A percentile compares a stretch with the other conserved stretches of the same genome.
Conservation (phyloP, 2,113 vertebrate genomes). For the Trematomus loennbergii region DNA sequence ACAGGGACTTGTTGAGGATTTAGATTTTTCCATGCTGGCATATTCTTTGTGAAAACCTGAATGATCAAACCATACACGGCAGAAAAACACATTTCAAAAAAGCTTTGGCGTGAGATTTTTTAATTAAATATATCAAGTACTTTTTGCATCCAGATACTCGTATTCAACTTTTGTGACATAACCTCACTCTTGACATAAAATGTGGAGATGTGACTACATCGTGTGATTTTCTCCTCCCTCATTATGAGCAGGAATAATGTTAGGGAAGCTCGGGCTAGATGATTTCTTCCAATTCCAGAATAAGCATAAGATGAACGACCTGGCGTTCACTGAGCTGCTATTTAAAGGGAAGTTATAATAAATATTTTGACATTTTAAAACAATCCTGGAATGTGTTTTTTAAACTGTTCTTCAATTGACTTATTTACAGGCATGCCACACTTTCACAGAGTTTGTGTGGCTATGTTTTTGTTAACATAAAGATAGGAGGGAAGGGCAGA, state of each 20-base stretch:
- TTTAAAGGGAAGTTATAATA: background rate
- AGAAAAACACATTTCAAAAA: background rate
- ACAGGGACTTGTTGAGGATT: constrained; percentile 8
- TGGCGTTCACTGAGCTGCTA: background rate
- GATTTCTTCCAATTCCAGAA: background rate
- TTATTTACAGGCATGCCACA: constrained; percentile 3
- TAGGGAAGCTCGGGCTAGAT: background rate
- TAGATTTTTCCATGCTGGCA: constrained; percentile 3
- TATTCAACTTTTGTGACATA: background rate
- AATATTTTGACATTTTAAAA: background rate
- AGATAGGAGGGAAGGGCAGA: background rate
- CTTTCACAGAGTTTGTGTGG: background rate
- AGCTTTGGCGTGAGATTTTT: background rate
- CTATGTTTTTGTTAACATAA: background rate
- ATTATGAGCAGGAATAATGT: background rate
- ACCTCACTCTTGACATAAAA: background rate
- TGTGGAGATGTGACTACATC: background rate
- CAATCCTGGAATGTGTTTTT: no score
- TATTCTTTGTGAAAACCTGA: constrained; percentile 14
- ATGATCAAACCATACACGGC: background rate
- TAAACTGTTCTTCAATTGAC: background rate
- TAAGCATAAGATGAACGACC: background rate
- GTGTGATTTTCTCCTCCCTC: background rate
- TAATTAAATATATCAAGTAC: background rate
- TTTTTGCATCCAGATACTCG: background rate